These are phyloP conservation scores for Teinopalpus imperialis DNA, from an alignment of 2,888 invertebrate genomes.

Conservation along the genomic window DNA sequence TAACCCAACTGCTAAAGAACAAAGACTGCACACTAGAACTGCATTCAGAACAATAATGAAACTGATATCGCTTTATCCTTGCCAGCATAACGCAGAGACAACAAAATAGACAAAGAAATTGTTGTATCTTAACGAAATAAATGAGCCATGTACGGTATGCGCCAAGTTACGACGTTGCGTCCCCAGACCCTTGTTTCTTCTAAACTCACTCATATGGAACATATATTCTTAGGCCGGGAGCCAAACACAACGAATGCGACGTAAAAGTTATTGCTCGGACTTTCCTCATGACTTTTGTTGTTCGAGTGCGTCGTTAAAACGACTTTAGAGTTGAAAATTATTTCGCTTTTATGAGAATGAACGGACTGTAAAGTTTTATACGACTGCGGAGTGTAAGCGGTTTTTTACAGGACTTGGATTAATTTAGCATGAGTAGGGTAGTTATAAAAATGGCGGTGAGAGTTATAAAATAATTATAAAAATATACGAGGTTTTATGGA, in stretches of 20 bases:
- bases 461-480: no score
- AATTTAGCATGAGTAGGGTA: no score
- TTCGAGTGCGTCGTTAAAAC: constrained; percentile 14
- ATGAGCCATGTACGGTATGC: constrained; percentile 42
- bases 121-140: constrained; percentile 60
- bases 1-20: background rate
- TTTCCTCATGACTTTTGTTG: constrained; percentile 17
- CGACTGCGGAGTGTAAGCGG: no score
- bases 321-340: constrained; percentile 12
- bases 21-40: background rate
- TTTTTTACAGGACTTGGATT: no score
- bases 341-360: constrained; percentile 18
- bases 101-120: constrained; percentile 39
- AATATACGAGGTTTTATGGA: no score
- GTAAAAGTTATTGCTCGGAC: constrained; percentile 18
- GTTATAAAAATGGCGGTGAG: no score
- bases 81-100: constrained; percentile 12
- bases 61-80: constrained; percentile 31
- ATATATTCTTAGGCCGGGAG: constrained; percentile 40
- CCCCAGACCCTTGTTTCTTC: constrained; percentile 32
- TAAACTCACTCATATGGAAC: constrained; percentile 44
- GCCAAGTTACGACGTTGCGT: constrained; percentile 42
- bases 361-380: constrained; percentile 10
- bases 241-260: constrained; percentile 28
- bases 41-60: constrained; percentile 28